These are phyloP conservation scores for Malaclemys terrapin DNA, from an alignment of 2,113 vertebrate species.

Conservation along the genomic window DNA sequence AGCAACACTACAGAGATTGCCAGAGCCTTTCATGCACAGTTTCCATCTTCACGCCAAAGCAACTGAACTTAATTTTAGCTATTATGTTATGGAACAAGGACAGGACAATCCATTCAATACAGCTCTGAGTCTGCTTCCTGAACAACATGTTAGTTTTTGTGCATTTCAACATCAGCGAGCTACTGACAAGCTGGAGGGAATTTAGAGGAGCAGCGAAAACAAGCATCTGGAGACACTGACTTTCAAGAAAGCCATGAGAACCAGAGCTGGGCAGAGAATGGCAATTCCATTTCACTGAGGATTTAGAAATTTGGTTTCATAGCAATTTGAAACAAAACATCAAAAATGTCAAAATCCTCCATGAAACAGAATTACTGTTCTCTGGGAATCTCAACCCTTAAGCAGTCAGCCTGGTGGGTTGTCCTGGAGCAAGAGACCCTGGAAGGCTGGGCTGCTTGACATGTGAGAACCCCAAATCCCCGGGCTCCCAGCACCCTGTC, in stretches of 20 bases:
- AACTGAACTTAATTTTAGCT: not conserved
- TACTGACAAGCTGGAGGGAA: not conserved
- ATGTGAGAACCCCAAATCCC: not conserved
- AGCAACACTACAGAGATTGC: not conserved
- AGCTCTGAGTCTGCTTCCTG: not conserved
- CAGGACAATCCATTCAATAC: not conserved
- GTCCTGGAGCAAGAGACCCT: constrained; percentile 10
- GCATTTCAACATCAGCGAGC: not conserved
- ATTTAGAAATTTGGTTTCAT: no score
- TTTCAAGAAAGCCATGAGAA: not conserved
- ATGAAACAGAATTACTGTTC: not conserved
- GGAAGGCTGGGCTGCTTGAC: not conserved
- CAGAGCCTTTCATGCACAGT: not conserved
- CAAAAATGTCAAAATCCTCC: no score
- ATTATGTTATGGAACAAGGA: not conserved
- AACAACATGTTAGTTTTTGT: not conserved
- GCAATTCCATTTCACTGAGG: not conserved
- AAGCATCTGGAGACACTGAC: not conserved
- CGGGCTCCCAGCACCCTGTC: constrained; percentile 5
- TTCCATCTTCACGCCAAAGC: not conserved
- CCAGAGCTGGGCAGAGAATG: not conserved
- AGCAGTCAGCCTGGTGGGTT: not conserved
- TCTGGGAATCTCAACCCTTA: not conserved
- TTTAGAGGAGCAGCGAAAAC: not conserved
- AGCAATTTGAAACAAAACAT: no score